Base-by-base conservation (phyloP, 2,797 vertebrate species). In the Falco naumanni region DNA sequence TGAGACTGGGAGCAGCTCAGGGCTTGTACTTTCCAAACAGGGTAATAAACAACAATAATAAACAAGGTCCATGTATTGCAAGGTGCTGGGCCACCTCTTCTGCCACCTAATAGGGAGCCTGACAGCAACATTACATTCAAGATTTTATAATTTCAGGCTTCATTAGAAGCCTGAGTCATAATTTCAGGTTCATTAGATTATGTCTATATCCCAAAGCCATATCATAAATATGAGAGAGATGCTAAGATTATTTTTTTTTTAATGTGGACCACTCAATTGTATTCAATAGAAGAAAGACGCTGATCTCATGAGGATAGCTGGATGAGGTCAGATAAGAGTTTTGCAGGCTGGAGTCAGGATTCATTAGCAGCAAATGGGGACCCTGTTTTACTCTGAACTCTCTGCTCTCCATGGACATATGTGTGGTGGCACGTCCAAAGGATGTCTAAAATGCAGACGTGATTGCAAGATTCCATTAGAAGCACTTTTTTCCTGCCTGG, bases 1-100 rank as follows among this genome's bases (percentile, higher is more conserved):
- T 1, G 41, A 56, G 59, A 31, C 10, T 2, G 37, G 25, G 48
- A 56, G 47, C 9, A 81, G 56, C 39, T 56, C 43, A 19, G 60
- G 70, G 70, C 59, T 68, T 9, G 45, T 5, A 7, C 72, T 68
- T 76, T 11, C 25, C 45, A 19, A 65, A 57, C 0, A 19, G 13
- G 9, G 24, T n/a, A 10, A 50, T 19, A 43, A 74, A 39, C 21
- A 72, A 20, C 26, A 24, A 8, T 1, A 34, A 39, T 9, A 60
- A 74, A 50, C 0, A 0, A 39, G 39, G n/a, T 14, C 21, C 19
- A 0, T 0, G 28, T 31, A 16, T 64, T 10, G 18, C 29, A 39
- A 53, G 60, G 64, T 29, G 56, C 33, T 59, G 59, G 25, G 59
- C 39, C 4, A 2, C 47, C 63, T 65, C 45, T 37, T 72, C 39